These are phyloP conservation scores for Serrognathus titanus DNA, from an alignment of 2,888 invertebrate species.

Conservation along the genomic window DNA sequence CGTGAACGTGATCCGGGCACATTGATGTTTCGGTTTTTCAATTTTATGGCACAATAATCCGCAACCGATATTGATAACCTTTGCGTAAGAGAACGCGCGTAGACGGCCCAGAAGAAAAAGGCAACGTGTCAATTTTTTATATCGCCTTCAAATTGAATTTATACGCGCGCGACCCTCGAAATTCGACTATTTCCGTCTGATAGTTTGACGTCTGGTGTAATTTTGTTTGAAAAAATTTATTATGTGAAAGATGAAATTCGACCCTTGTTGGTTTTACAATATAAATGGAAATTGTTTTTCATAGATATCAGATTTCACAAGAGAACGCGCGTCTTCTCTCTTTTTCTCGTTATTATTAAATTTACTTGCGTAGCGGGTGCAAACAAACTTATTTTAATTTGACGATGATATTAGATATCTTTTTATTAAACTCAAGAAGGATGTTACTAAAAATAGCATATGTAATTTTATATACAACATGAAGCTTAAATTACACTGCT, in stretches of 20 bases:
- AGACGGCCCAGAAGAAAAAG: background rate
- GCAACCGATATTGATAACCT: conserved; percentile 1
- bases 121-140: conserved; percentile 28
- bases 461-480: no score
- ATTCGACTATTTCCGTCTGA: conserved; percentile 6
- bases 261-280: background rate
- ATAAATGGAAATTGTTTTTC: background rate
- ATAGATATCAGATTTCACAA: background rate
- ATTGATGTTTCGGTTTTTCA: background rate
- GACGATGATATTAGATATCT: no score
- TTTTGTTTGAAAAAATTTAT: background rate
- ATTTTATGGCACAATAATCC: background rate
- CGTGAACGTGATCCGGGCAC: background rate
- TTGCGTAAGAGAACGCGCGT: background rate
- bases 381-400: no score
- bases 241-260: background rate
- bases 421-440: no score
- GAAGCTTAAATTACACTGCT: no score
- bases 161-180: conserved; percentile 17
- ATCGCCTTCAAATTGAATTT: conserved; percentile 30
- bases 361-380: no score
- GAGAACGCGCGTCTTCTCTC: no score
- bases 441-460: no score
- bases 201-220: background rate
- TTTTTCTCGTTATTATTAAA: no score